Evolutionary conservation across 23 tunicate genomes (phyloP).

Genomic region (Ciona savignyi): DNA sequence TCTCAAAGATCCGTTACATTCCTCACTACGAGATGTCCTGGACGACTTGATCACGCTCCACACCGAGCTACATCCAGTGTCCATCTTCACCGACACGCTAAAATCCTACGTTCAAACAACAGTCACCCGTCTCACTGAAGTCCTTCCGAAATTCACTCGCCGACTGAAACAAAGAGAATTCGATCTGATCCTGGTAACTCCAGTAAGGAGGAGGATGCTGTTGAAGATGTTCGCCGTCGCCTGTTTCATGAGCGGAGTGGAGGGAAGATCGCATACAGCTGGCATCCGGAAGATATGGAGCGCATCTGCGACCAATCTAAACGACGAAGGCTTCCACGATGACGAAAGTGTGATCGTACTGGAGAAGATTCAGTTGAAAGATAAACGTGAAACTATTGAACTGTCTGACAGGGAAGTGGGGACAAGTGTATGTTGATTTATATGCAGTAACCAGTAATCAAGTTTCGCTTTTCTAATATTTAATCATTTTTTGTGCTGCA

Average conservation of each 20-base stretch:
- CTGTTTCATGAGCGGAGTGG: constrained; percentile 59
- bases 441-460: too few relatives aligned
- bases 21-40: constrained; percentile 64
- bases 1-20: constrained; percentile 61
- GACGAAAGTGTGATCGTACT: constrained; percentile 35
- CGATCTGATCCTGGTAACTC: constrained; percentile 61
- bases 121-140: constrained; percentile 38
- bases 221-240: constrained; percentile 79
- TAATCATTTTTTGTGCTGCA: too few relatives aligned
- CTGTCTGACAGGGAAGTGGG: not conserved
- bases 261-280: constrained; percentile 19
- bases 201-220: constrained; percentile 52
- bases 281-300: constrained; percentile 57
- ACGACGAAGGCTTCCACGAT: constrained; percentile 84
- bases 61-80: constrained; percentile 28
- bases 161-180: constrained; percentile 76
- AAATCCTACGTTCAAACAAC: constrained; percentile 66
- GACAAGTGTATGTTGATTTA: not conserved
- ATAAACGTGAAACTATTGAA: not conserved
- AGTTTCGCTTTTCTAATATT: too few relatives aligned
- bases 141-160: constrained; percentile 65
- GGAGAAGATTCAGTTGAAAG: constrained; percentile 14
- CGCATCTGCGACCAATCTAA: not conserved
- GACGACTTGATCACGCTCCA: constrained; percentile 84
- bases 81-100: constrained; percentile 75